These are phyloP conservation scores for Gila robusta DNA, from an alignment of 2,797 vertebrate species.

Conservation along the genomic window DNA sequence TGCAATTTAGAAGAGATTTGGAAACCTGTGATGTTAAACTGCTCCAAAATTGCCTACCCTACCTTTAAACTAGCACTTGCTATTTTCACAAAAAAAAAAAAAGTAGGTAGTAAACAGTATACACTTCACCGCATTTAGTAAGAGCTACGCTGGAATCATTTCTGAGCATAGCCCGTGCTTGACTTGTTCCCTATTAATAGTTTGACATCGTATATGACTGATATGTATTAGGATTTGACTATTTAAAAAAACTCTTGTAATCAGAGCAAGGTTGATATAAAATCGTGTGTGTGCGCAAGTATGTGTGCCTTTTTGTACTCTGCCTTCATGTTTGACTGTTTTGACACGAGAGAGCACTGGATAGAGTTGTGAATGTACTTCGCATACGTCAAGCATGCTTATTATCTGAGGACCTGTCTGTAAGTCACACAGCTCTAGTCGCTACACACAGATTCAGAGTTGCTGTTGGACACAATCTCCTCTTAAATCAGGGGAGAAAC, in stretches of 20 bases:
- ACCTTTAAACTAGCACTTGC: not conserved
- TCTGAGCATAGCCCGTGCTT: not conserved
- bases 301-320: slow-evolving; percentile 48
- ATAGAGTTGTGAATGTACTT: slow-evolving; percentile 63
- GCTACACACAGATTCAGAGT: slow-evolving; percentile 41
- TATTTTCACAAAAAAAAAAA: not conserved
- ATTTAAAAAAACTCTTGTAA: slow-evolving; percentile 24
- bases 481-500: slow-evolving; percentile 24
- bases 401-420: slow-evolving; percentile 53
- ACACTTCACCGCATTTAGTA: not conserved
- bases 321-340: slow-evolving; percentile 52
- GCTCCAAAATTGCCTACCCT: no score
- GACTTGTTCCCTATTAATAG: not conserved
- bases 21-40: no score
- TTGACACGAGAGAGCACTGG: slow-evolving; percentile 59
- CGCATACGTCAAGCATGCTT: slow-evolving; percentile 44
- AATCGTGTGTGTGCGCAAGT: slow-evolving; percentile 18
- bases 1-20: no score
- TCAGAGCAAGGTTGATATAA: slow-evolving; percentile 16
- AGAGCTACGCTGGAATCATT: not conserved
- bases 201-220: not conserved
- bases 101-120: not conserved
- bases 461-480: slow-evolving; percentile 30
- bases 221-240: slow-evolving; percentile 31
- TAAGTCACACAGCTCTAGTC: slow-evolving; percentile 41